These are phyloP conservation scores for Brachylomia viminalis DNA, from an alignment of 2,888 invertebrate genomes.

Conservation along the genomic window DNA sequence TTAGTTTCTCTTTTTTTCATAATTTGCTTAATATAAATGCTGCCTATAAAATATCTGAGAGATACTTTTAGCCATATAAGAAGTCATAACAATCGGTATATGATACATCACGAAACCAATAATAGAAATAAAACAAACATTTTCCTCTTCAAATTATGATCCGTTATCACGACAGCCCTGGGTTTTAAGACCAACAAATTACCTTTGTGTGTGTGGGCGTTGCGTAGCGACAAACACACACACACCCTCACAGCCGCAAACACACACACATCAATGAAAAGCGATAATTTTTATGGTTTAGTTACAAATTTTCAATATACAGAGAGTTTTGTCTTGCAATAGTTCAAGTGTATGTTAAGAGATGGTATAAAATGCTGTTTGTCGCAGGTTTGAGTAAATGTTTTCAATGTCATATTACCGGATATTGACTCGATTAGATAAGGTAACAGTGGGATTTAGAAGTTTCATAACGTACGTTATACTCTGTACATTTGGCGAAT, in stretches of 20 bases:
- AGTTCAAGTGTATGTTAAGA: neutral
- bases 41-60: no score
- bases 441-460: no score
- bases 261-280: slow-evolving; percentile 68
- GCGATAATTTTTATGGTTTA: slow-evolving; percentile 70
- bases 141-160: slow-evolving; percentile 18
- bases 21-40: no score
- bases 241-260: slow-evolving; percentile 30
- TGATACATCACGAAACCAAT: neutral
- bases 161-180: slow-evolving; percentile 68
- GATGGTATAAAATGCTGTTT: neutral
- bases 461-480: no score
- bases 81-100: neutral
- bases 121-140: slow-evolving; percentile 6
- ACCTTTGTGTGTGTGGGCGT: slow-evolving; percentile 62
- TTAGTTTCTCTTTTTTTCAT: no score
- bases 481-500: no score
- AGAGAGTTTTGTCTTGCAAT: slow-evolving; percentile 36
- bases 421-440: no score
- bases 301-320: slow-evolving; percentile 66
- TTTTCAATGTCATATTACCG: no score
- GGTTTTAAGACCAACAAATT: slow-evolving; percentile 71
- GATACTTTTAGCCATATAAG: no score
- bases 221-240: slow-evolving; percentile 44
- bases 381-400: neutral